Conservation (phyloP, 2,888 invertebrate genomes). For the Cynaeus angustus region DNA sequence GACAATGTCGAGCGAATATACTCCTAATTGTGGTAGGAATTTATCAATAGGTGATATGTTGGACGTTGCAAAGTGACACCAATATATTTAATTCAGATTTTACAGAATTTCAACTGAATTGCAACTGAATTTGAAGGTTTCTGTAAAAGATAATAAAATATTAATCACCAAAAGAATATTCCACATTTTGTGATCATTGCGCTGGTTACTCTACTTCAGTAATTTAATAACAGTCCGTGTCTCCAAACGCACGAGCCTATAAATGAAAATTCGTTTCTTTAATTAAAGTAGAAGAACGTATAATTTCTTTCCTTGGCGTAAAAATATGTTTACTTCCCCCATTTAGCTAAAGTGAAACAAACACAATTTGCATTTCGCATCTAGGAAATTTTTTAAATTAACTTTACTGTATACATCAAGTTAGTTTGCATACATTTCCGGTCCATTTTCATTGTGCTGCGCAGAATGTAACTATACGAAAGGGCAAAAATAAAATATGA, state of each 20-base stretch:
- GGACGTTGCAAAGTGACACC: too few species aligned
- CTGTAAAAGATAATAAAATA: too few species aligned
- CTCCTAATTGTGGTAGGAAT: too few species aligned
- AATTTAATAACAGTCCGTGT: too few species aligned
- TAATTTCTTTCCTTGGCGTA: constrained; percentile 34
- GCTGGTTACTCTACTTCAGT: too few species aligned
- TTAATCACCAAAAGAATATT: too few species aligned
- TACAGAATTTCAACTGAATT: too few species aligned
- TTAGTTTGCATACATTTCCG: constrained; percentile 49
- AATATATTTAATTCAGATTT: too few species aligned
- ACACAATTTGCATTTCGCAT: constrained; percentile 45
- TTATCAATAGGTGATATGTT: too few species aligned
- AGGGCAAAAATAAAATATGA: constrained; percentile 31
- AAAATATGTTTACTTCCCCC: constrained; percentile 40
- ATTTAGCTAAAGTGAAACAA: constrained; percentile 40
- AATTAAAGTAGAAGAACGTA: constrained; percentile 9
- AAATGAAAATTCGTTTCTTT: constrained; percentile 17
- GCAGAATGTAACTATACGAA: constrained; percentile 17
- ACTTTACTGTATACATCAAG: constrained; percentile 44
- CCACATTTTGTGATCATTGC: too few species aligned
- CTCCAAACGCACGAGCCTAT: background rate
- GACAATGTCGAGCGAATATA: background rate
- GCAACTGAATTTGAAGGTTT: too few species aligned
- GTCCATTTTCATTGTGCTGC: constrained; percentile 34
- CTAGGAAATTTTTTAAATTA: constrained; percentile 45